Evolutionary conservation across 2,113 vertebrate species (phyloP), one percentile per base, ranked within the genome.

Genomic region (Sakesphorus luctuosus): DNA sequence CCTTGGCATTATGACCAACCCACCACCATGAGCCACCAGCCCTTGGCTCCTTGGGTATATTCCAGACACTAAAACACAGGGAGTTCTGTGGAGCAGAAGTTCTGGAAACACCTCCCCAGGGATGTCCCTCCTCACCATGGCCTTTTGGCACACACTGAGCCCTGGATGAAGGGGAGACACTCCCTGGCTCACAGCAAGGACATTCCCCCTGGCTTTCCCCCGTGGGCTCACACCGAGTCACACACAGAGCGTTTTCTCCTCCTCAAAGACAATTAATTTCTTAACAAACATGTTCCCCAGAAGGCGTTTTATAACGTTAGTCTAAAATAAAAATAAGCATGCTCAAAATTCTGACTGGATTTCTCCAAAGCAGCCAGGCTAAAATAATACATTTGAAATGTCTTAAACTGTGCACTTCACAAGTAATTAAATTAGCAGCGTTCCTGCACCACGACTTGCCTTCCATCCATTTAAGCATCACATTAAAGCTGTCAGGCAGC

Each of bases 351-450:
- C 79, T 72, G 18, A n/a, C 25, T 50, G 76, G 66, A 53, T 79
- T 94, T 69, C 26, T 11, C 79, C 63, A 20, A 58, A 93, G 87
- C 74, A 89, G 67, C 78, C 93, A 35, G 16, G 85, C 69, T 96
- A 95, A 76, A 83, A 79, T 43, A 95, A 94, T 58, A 53, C 66
- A 71, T 81, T 68, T 89, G 35, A 87, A 85, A 89, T 62, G 77
- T 13, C 79, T 83, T 62, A 76, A 94, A 95, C 91, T 8, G 44
- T 65, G 93, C 10, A 0, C 83, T 93, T 82, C 76, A n/a, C 90
- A 29, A 91, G 67, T 80, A 76, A 95, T 94, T 69, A 89, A 84
- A 93, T 94, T 67, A 93, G 84, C 71, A 33, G 65, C 36, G 25
- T 11, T 88, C 61, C 89, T 84, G 93, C 61, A 4, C 40, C 10